Percentiles rank a stretch among this genome's conserved stretches.
phyloP scores from a whole-genome alignment of 1,140 invertebrate genomes.

The Micrasema longulum region DNA sequence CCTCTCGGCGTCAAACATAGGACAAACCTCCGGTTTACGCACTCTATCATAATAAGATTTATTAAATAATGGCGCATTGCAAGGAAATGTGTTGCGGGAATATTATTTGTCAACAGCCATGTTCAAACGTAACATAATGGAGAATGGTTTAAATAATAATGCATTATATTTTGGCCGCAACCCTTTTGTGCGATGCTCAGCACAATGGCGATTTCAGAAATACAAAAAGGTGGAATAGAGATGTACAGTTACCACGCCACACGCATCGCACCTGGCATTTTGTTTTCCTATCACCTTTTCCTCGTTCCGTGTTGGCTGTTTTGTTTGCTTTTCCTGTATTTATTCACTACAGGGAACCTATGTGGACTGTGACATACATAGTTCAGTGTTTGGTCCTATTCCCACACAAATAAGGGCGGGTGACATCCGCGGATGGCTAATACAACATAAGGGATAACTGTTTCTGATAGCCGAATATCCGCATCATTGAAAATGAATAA shows the following conservation, averaged over 20 bases:
- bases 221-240: conserved; percentile 11
- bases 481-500: not conserved
- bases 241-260: conserved; percentile 42
- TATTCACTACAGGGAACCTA: not conserved
- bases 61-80: not conserved
- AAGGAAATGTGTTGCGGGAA: conserved; percentile 4
- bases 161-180: conserved; percentile 29
- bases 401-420: too few relatives aligned
- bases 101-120: conserved; percentile 42
- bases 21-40: too few relatives aligned
- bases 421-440: not conserved
- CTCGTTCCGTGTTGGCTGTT: conserved; percentile 14
- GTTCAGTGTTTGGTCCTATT: too few relatives aligned
- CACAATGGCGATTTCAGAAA: conserved; percentile 31
- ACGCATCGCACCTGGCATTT: conserved; percentile 45
- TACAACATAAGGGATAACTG: not conserved
- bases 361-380: conserved; percentile 7
- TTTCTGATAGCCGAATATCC: not conserved
- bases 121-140: not conserved
- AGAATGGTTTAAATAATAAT: conserved; percentile 24
- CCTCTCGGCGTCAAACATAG: too few relatives aligned
- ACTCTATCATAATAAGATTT: too few relatives aligned
- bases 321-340: conserved; percentile 33
- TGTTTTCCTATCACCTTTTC: conserved; percentile 36
- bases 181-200: conserved; percentile 9